Base-by-base conservation (phyloP, 2,888 invertebrate species). In the Zaprionus lineosus region DNA sequence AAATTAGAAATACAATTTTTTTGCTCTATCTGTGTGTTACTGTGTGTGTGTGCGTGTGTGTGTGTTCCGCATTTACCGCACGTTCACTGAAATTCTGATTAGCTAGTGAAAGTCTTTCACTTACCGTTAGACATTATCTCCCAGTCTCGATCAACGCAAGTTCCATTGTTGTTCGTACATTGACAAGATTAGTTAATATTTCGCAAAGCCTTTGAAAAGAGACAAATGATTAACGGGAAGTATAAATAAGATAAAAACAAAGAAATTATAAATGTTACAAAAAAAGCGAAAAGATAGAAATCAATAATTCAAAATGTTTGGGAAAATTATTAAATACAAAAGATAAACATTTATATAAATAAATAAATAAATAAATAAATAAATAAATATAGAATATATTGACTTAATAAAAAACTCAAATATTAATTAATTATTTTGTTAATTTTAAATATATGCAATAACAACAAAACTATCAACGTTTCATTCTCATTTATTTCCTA, bases 11-110 rank as follows among this genome's bases (percentile, higher is more conserved):
- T 2, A 31, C 21, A 15, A 44, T 47, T 39, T 33, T 50, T 47
- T 44, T 19, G 43, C 9, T 4, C 28, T 14, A 3, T 44, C n/a
- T n/a, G n/a, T n/a, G n/a, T 46, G 36, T 40, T 44, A 39, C 40
- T 58, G 55, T 59, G 34, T 14, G 39, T 46, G 52, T 57, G 46
- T 34, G 39, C 11, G 11, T 39, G 33, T 29, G 43, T 19, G 48
- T 29, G n/a, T n/a, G n/a, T n/a, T n/a, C n/a, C n/a, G n/a, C n/a
- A n/a, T n/a, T n/a, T n/a, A n/a, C n/a, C 53, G 56, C 48, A 62
- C 82, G 67, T 65, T 77, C 58, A 70, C 63, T 59, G 55, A 81
- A 81, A 78, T 78, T 78, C 78, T 78, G 74, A 81, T 78, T 63
- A 70, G 78, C 41, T 15, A 78, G 78, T 78, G 78, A 78, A 78